Evolutionary conservation across 1,140 invertebrate genomes (phyloP), one percentile per base, ranked within the genome.

Genomic region (Euura saliciscinereae): DNA sequence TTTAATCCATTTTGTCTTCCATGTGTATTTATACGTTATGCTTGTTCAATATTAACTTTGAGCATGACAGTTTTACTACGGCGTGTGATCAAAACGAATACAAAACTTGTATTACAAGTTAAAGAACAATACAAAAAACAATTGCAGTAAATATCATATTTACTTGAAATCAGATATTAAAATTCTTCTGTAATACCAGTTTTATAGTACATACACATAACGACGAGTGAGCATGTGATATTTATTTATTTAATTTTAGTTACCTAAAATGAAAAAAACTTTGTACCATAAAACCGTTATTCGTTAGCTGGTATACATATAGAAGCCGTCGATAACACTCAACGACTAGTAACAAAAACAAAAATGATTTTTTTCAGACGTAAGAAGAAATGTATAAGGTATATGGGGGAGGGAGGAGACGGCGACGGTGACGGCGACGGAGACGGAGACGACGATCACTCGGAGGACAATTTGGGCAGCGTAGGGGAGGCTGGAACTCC

Each of bases 361-460:
- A 28, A 28, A 28, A 28, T 28, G 76, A 78, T 80, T 68, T 77
- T 82, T 92, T 93, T 45, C 90, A 98, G 97, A 90, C 95, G 97
- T 90, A 99, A 99, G 92, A 99, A 99, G 90, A 98, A 98, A 90
- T 99, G 97, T 91, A 96, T 98, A 86, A 94, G 97, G 75, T 98
- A 98, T 89, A 94, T 97, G 92, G 91, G 92, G 83, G 88, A 88
- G 80, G 87, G 93, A 92, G 89, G 91, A 89, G 80, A 91, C 85
- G 89, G 93, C 80, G 89, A 93, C 83, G 87, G 91, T 83, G 89
- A 91, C 83, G 91, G 91, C 78, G 91, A 87, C 68, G 92, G 84
- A 87, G 79, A n/a, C 86, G 77, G 75, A 83, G 85, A 82, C 84
- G 91, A 91, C 78, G 94, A 95, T 79, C 91, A 92, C 75, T 93